Conservation (phyloP, 2,113 vertebrate species). For the Ictalurus punctatus region DNA sequence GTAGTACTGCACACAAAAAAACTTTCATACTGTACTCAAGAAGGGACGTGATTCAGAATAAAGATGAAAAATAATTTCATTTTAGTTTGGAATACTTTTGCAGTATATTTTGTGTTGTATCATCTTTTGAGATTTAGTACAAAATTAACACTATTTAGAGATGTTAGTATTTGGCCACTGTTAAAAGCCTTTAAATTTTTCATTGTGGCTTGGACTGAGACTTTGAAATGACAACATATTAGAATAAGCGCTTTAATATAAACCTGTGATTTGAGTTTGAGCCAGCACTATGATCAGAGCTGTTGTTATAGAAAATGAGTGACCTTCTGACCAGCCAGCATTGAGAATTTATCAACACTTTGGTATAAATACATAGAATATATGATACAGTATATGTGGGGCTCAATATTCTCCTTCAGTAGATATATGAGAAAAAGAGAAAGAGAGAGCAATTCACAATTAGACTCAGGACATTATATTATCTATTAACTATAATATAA, state of each 20-base stretch:
- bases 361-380: background rate
- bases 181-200: background rate
- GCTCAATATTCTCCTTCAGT: background rate
- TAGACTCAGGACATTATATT: background rate
- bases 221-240: background rate
- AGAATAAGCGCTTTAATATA: no score
- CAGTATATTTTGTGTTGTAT: background rate
- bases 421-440: background rate
- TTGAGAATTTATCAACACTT: no score
- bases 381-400: no score
- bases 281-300: no score
- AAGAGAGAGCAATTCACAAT: background rate
- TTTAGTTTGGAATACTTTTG: background rate
- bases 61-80: background rate
- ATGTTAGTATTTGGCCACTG: background rate
- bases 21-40: background rate
- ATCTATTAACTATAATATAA: no score
- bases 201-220: background rate
- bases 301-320: background rate
- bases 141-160: background rate
- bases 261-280: slow-evolving; percentile 7
- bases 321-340: no score
- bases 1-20: background rate
- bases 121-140: background rate
- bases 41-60: background rate